Evolutionary conservation across 2,113 vertebrate species (phyloP), one percentile per base, ranked within the genome.

Genomic region (Ictalurus punctatus): DNA sequence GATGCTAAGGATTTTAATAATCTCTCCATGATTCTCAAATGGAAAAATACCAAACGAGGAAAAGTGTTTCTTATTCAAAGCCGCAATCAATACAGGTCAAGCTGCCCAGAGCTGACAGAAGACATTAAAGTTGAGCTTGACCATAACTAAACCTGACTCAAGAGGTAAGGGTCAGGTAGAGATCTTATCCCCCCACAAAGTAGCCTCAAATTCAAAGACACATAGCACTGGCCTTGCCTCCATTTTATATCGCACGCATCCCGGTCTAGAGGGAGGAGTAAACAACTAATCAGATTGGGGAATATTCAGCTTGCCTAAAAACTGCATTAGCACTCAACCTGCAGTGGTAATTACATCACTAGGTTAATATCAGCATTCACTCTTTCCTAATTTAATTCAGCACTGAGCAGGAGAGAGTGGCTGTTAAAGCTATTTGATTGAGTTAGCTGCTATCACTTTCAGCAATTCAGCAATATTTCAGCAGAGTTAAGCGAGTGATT

Each of bases 281-380:
- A 92, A 78, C 69, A 34, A 27, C 52, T 95, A 94, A 96, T 94
- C 91, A 71, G 90, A 94, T 96, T 93, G 90, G 92, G 91, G 93
- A 93, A 94, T 93, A 94, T 94, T 93, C 93, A 88, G 92, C 86
- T 92, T 87, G 79, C 90, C 90, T 93, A 92, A 92, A 95, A 95
- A 96, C 93, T 91, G 92, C 91, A 92, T 96, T 94, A 95, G 90
- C 91, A 94, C 92, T 93, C 91, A 95, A 95, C 92, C 93, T 94
- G 92, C 91, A 93, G 91, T 92, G 90, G 92, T 95, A 96, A 96
- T 96, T 90, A 91, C 92, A 96, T 96, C 92, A 94, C 93, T 90
- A 91, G 93, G 94, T 95, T 95, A 94, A 96, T 95, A 95, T 94
- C 92, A 92, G 92, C 93, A 87, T 94, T 95, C 52, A 67, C 91